Evolutionary conservation across 2,113 vertebrate species (phyloP), one percentile per base, ranked within the genome.

Genomic region (Lepidothrix coronata): DNA sequence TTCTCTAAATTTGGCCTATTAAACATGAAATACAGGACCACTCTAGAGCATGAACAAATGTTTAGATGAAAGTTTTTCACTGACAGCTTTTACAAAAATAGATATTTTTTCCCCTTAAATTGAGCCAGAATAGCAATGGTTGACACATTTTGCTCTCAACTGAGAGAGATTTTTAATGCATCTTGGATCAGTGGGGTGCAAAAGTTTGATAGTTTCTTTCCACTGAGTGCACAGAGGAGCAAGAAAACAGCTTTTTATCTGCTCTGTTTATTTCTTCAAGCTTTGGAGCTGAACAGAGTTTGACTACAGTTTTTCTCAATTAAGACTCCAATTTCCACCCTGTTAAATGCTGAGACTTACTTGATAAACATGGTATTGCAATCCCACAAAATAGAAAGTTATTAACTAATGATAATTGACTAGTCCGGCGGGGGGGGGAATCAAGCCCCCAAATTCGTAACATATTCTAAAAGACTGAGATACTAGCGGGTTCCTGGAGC

Each of bases 151-250:
- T 96, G 25, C 85, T 85, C 59, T 94, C 62, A 89, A 5, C 33
- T 72, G 62, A 92, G 51, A 92, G 66, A 86, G 58, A 66, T 90
- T 94, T 94, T 97, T 94, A 96, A 94, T 94, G 59, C 48, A 72
- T 96, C 79, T 93, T 94, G 76, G 44, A 95, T 79, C 85, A 91
- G 66, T 81, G 48, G 65, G 88, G 66, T 92, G 80, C 93, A 95
- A 66, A 97, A 79, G 65, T 91, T 84, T 92, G 95, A 97, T 95
- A 66, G 91, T 51, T 97, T 97, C 81, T 96, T 97, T 97, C 93
- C 92, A 90, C 70, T 94, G 89, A 91, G 61, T 80, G 83, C 88
- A 87, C 89, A 94, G 86, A 67, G 48, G 84, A 96, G 81, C 67
- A 84, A 79, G 63, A 30, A 86, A 81, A 85, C 39, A 8, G 20